Percentiles rank a stretch among this genome's conserved stretches.
phyloP scores from a whole-genome alignment of 2,113 vertebrate genomes.

The Cochlearius cochlearius region DNA sequence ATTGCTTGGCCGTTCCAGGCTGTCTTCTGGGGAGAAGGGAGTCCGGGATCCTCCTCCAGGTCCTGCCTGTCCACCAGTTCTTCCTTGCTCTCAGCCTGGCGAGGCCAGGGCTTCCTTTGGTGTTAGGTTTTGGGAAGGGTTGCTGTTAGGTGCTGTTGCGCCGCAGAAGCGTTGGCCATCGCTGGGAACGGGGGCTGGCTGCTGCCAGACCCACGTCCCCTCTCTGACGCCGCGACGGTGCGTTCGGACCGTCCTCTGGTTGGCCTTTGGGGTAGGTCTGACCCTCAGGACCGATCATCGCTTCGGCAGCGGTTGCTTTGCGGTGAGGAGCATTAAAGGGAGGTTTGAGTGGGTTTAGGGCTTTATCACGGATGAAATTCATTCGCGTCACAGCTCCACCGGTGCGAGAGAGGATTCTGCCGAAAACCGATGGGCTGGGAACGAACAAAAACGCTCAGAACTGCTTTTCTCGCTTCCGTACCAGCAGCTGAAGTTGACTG shows the following conservation, averaged over 20 bases:
- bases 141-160: neutral
- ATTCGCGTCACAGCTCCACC: accelerated
- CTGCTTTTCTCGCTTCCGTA: neutral
- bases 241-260: neutral
- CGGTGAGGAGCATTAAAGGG: neutral
- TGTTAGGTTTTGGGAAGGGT: neutral
- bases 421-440: neutral
- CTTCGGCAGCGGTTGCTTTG: accelerated
- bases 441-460: neutral
- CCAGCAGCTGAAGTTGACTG: neutral
- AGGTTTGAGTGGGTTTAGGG: neutral
- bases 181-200: neutral
- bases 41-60: neutral
- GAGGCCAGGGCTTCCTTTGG: neutral
- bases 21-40: too few relatives aligned
- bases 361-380: accelerated
- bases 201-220: neutral
- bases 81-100: neutral
- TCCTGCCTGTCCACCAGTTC: neutral
- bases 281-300: neutral
- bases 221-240: accelerated
- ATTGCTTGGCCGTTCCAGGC: neutral
- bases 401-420: neutral
- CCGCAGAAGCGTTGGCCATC: accelerated
- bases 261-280: neutral